Conservation (phyloP, 2,113 vertebrate genomes). For the Corynorhinus townsendii region DNA sequence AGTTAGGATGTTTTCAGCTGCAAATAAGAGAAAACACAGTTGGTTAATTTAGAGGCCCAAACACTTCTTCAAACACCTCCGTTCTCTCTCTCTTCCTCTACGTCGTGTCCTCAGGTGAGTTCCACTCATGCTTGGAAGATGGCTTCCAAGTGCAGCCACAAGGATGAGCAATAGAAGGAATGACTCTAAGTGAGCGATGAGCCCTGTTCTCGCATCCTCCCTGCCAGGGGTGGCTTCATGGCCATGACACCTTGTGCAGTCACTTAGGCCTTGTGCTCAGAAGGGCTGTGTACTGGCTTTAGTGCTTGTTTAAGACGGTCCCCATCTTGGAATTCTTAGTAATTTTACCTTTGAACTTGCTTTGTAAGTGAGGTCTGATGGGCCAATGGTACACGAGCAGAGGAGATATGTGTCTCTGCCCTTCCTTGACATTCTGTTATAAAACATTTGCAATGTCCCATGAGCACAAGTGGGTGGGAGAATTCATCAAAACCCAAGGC, state of each 20-base stretch:
- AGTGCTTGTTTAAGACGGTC: background rate
- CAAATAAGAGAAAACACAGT: conserved; percentile 1
- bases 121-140: background rate
- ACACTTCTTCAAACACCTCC: background rate
- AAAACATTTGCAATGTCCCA: background rate
- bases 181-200: background rate
- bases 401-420: background rate
- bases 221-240: background rate
- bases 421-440: background rate
- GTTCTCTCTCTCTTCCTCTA: background rate
- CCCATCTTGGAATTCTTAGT: background rate
- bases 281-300: background rate
- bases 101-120: background rate
- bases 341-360: background rate
- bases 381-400: background rate
- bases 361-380: background rate
- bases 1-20: background rate
- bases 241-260: background rate
- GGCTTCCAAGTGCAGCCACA: background rate
- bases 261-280: background rate
- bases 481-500: background rate
- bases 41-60: background rate
- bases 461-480: background rate
- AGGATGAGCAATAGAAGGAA: background rate
- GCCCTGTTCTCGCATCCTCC: background rate